phyloP scores from a whole-genome alignment of 2,113 vertebrate genomes.

The Otocyon megalotis region DNA sequence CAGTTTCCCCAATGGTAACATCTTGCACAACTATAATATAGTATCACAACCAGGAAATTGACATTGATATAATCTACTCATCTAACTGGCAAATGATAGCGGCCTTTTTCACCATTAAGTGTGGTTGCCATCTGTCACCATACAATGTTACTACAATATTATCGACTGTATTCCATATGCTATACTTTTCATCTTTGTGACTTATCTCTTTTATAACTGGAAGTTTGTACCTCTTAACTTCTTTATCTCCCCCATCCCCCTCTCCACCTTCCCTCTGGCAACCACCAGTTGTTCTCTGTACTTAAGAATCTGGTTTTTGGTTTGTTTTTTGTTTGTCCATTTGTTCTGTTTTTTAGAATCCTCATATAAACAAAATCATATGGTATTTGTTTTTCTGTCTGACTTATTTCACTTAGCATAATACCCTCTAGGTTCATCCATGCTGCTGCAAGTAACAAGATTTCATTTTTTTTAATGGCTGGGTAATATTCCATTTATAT shows the following conservation, averaged over 20 bases:
- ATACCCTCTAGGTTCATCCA: background rate
- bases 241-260: background rate
- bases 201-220: background rate
- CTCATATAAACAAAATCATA: background rate
- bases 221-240: background rate
- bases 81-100: background rate
- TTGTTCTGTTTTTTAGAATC: background rate
- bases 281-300: background rate
- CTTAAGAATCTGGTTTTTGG: background rate
- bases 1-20: background rate
- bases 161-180: background rate
- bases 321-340: background rate
- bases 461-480: background rate
- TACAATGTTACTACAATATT: background rate
- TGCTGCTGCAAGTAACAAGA: background rate
- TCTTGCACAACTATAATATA: background rate
- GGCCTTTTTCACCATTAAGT: background rate
- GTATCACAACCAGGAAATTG: background rate
- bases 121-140: background rate
- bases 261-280: background rate
- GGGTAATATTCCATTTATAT: background rate
- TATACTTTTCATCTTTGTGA: background rate
- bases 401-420: background rate
- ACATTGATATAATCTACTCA: background rate
- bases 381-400: background rate